Percentiles rank a stretch among this genome's conserved stretches.
phyloP scores from a whole-genome alignment of 2,797 vertebrate species.

The Neosilurus mollespiculum region DNA sequence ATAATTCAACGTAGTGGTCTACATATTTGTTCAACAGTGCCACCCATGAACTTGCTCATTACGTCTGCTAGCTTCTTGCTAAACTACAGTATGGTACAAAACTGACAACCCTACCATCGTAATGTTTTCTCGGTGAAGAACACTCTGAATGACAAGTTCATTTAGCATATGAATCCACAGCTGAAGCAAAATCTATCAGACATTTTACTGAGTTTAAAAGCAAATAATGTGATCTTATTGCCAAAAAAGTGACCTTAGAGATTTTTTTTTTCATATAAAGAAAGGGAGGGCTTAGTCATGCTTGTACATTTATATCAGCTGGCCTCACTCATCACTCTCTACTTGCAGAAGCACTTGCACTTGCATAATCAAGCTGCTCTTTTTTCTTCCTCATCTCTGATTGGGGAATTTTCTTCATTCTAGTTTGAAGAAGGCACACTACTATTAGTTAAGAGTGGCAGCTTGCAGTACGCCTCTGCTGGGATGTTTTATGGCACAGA shows the following conservation, averaged over 20 bases:
- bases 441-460: constrained; percentile 17
- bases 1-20: too few relatives aligned
- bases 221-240: background rate
- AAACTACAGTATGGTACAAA: too few relatives aligned
- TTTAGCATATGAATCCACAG: background rate
- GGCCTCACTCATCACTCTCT: background rate
- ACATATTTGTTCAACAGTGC: too few relatives aligned
- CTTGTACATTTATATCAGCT: background rate
- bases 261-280: background rate
- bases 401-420: constrained; percentile 18
- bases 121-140: too few relatives aligned
- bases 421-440: background rate
- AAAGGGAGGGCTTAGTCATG: background rate
- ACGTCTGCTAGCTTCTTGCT: too few relatives aligned
- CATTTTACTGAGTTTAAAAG: background rate
- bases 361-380: constrained; percentile 11
- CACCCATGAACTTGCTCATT: too few relatives aligned
- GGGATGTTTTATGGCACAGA: constrained; percentile 13
- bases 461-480: background rate
- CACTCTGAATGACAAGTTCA: too few relatives aligned
- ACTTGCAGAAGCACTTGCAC: constrained; percentile 11
- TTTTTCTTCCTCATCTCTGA: background rate
- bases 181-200: background rate
- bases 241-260: background rate
- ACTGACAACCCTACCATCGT: too few relatives aligned